Conservation (phyloP, 2,888 invertebrate species). For the Tachina lurida region DNA sequence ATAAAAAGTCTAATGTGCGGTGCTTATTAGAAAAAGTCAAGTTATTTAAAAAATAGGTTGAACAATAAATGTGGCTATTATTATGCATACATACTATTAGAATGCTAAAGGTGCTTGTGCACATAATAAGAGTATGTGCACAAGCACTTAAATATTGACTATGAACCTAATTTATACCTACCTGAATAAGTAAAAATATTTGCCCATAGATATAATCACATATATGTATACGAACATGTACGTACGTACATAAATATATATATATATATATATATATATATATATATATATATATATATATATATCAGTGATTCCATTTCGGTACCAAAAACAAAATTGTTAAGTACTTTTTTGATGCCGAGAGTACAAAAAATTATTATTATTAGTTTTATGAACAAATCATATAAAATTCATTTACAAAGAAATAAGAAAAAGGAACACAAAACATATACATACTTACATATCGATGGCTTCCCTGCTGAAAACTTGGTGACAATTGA, state of each 20-base stretch:
- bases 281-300: too few relatives aligned
- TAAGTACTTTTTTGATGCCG: too few relatives aligned
- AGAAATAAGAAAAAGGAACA: too few relatives aligned
- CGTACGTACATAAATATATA: neutral
- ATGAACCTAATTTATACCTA: neutral
- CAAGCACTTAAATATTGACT: conserved; percentile 31
- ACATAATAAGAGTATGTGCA: conserved; percentile 5
- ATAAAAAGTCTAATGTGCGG: conserved; percentile 48
- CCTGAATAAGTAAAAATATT: neutral
- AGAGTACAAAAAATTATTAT: too few relatives aligned
- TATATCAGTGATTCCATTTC: too few relatives aligned
- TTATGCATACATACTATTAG: conserved; percentile 11
- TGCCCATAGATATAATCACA: conserved; percentile 33
- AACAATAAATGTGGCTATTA: conserved; percentile 26
- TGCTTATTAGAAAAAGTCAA: conserved; percentile 40
- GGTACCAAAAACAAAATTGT: too few relatives aligned
- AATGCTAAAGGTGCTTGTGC: conserved; percentile 65
- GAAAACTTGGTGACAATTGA: too few relatives aligned
- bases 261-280: neutral
- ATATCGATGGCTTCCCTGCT: too few relatives aligned
- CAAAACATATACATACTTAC: too few relatives aligned
- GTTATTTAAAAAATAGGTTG: conserved; percentile 48
- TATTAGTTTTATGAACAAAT: too few relatives aligned
- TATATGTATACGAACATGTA: conserved; percentile 3
- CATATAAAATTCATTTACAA: too few relatives aligned